phyloP scores from a whole-genome alignment of 2,888 invertebrate genomes.

The Drosophila paracracens region DNA sequence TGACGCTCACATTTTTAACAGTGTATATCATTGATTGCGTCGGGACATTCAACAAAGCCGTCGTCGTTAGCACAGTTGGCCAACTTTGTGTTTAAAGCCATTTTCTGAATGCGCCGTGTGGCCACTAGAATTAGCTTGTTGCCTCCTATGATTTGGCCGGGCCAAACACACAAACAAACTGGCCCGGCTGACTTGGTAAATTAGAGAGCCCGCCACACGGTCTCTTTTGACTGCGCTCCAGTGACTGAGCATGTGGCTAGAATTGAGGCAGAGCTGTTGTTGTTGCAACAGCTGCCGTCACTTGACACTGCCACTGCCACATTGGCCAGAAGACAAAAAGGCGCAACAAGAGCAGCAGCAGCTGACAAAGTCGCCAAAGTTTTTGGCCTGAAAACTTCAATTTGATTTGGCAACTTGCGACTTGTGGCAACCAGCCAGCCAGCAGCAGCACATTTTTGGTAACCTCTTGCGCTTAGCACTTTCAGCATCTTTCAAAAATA shows the following conservation, averaged over 20 bases:
- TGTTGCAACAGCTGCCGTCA: conserved; percentile 60
- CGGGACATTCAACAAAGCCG: background rate
- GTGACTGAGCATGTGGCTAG: conserved; percentile 25
- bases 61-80: background rate
- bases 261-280: conserved; percentile 10
- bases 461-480: conserved; percentile 65
- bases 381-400: conserved; percentile 54
- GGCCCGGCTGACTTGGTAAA: conserved; percentile 20
- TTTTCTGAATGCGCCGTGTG: conserved; percentile 13
- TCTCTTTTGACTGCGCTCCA: background rate
- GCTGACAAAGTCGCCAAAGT: conserved; percentile 47
- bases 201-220: conserved; percentile 29
- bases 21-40: background rate
- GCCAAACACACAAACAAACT: background rate
- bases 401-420: conserved; percentile 56
- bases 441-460: conserved; percentile 54
- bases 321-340: conserved; percentile 13
- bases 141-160: background rate
- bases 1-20: background rate
- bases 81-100: background rate
- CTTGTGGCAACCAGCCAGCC: conserved; percentile 24
- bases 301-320: conserved; percentile 34
- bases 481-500: conserved; percentile 57
- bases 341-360: conserved; percentile 4
- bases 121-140: conserved; percentile 8